Conservation (phyloP, 1,140 invertebrate species). For the Macrotrachela quadricornifera region DNA sequence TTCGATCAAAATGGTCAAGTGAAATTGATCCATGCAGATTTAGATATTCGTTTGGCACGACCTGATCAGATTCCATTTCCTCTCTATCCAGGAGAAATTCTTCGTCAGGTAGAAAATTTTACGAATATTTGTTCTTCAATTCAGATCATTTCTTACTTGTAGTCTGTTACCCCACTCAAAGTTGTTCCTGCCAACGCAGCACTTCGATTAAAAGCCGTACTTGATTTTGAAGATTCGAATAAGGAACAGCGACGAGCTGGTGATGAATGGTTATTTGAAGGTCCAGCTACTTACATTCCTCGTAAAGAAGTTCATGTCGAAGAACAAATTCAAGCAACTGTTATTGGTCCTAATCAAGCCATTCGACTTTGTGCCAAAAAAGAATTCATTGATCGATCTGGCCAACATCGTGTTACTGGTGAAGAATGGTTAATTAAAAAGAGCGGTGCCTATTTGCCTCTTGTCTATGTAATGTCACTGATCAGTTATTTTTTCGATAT, state of each 20-base stretch:
- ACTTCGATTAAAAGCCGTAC: slow-evolving; percentile 1
- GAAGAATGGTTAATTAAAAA: slow-evolving; percentile 36
- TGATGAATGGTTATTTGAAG: slow-evolving; percentile 8
- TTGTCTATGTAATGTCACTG: slow-evolving; percentile 20
- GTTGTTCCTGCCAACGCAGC: slow-evolving; percentile 1
- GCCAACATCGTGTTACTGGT: slow-evolving; percentile 28
- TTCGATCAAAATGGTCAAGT: slow-evolving; percentile 28
- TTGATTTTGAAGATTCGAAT: slow-evolving; percentile 7
- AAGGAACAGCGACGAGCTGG: slow-evolving; percentile 1
- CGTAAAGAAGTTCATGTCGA: slow-evolving; percentile 32
- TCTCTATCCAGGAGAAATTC: slow-evolving; percentile 34
- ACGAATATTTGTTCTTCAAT: no score
- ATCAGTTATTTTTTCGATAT: no score
- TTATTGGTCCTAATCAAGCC: slow-evolving; percentile 33
- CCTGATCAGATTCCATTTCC: slow-evolving; percentile 33
- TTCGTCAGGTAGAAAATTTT: neutral
- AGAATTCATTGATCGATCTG: slow-evolving; percentile 31
- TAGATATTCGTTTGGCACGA: slow-evolving; percentile 31
- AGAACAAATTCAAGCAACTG: slow-evolving; percentile 26
- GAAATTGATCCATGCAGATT: slow-evolving; percentile 31
- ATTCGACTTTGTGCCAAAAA: slow-evolving; percentile 30
- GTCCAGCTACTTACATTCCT: slow-evolving; percentile 14
- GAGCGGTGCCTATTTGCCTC: slow-evolving; percentile 35
- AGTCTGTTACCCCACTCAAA: slow-evolving; percentile 2
- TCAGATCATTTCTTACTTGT: neutral